Base-by-base conservation (phyloP, 2,797 vertebrate species). In the Argyrosomus regius region DNA sequence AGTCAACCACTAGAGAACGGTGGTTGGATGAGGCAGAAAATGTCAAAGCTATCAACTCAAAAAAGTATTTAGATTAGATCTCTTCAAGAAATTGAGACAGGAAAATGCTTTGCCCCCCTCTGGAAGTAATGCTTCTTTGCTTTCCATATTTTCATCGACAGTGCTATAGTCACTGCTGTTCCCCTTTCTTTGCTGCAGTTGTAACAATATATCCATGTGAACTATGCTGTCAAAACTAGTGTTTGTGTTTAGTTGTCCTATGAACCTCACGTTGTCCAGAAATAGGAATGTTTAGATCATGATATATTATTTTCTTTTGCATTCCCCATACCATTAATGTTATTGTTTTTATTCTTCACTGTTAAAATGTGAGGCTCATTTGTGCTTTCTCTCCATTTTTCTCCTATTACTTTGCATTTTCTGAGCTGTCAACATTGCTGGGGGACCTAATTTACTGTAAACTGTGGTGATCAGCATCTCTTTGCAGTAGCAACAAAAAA, bases 381-480 rank as follows among this genome's bases (percentile, higher is more conserved):
- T 56, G 6, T 1, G 6, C 64, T 17, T 28, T 50, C 26, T 67
- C 11, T 3, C 22, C 45, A 46, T 64, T n/a, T 56, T 31, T 24
- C 53, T 57, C 24, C 54, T 61, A 26, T 78, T 52, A 61, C 49
- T 4, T n/a, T 75, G 39, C 26, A 59, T 77, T 72, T 57, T 66
- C 58, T 41, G 58, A 77, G 68, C 61, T 72, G 67, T 76, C 62
- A 67, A 7, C 57, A 50, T 14, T 24, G 57, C 54, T 22, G 60
- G n/a, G 45, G 41, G 35, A 46, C 24, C 57, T 20, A 4, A 18
- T 69, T 83, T 74, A 49, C 49, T 45, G n/a, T 64, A 53, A 54
- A 77, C 31, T 68, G 35, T 48, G 26, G 39, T 59, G 70, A 65
- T 66, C 56, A 64, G 61, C 60, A 50, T 61, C 56, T 78, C 64